A percentile compares a stretch with the other conserved stretches of the same genome.
Evolutionary conservation across 2,113 vertebrate genomes (phyloP).

Genomic region (Poecilia latipinna): DNA sequence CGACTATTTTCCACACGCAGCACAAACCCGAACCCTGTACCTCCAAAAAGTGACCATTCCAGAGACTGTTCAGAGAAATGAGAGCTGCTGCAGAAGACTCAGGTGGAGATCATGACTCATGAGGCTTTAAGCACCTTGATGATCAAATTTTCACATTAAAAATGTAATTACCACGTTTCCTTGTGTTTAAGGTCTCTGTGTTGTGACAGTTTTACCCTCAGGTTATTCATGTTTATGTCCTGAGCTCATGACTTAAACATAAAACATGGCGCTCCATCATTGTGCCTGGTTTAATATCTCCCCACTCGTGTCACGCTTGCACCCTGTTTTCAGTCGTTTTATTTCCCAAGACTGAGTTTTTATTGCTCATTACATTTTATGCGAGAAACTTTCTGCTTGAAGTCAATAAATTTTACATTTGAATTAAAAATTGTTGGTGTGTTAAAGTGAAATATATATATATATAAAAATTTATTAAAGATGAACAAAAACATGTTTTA

Average conservation of each 20-base stretch:
- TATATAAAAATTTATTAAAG: constrained; percentile 30
- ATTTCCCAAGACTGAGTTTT: constrained; percentile 27
- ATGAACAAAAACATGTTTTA: constrained; percentile 35
- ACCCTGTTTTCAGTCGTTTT: constrained; percentile 26
- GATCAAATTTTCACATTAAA: constrained; percentile 5
- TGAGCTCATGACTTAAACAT: constrained; percentile 2
- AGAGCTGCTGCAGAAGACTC: constrained; percentile 31
- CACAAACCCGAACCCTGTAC: constrained; percentile 43
- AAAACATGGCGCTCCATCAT: no score
- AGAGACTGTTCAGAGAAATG: not conserved
- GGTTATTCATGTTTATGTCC: constrained; percentile 55
- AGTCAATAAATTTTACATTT: constrained; percentile 60
- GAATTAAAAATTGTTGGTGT: constrained; percentile 26
- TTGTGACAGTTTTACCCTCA: constrained; percentile 46
- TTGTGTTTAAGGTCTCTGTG: constrained; percentile 14
- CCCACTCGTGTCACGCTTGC: not conserved
- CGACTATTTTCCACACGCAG: constrained; percentile 27
- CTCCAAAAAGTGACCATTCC: constrained; percentile 47
- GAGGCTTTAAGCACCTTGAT: constrained; percentile 39
- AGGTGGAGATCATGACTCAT: not conserved
- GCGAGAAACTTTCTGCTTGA: constrained; percentile 25
- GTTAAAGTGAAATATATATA: constrained; percentile 1
- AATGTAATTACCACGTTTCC: not conserved
- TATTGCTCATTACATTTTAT: constrained; percentile 30
- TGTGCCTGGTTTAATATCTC: constrained; percentile 54